These are phyloP conservation scores for Intellagama lesueurii DNA, from an alignment of 2,797 vertebrate species.

Conservation along the genomic window DNA sequence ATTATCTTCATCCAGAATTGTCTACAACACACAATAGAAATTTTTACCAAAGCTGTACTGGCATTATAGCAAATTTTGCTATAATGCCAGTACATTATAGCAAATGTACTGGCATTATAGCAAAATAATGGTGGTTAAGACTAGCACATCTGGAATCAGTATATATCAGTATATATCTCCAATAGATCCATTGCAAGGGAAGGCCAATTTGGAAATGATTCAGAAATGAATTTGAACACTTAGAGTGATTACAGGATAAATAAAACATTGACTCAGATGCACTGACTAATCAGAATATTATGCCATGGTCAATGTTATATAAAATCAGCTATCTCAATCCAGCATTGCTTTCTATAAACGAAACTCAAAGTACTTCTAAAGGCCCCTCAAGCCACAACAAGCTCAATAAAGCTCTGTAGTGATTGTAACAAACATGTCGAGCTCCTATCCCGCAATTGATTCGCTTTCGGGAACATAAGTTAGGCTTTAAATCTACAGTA, in stretches of 20 bases:
- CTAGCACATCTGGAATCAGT: no score
- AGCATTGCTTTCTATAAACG: slow-evolving; percentile 41
- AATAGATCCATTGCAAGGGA: background rate
- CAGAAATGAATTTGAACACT: slow-evolving; percentile 1
- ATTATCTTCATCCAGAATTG: no score
- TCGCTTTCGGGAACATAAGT: slow-evolving; percentile 65
- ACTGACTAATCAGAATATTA: slow-evolving; percentile 29
- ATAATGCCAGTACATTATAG: no score
- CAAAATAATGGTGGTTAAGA: no score
- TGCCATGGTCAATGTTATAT: slow-evolving; percentile 42
- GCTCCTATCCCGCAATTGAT: slow-evolving; percentile 62
- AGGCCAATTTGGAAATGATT: background rate
- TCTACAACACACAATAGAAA: no score
- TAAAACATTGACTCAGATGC: slow-evolving; percentile 8
- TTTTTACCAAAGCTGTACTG: no score
- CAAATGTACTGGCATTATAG: no score
- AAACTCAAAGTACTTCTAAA: slow-evolving; percentile 55
- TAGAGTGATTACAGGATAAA: slow-evolving; percentile 6
- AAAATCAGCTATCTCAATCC: slow-evolving; percentile 12
- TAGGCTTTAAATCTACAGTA: slow-evolving; percentile 71
- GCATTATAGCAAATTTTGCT: no score
- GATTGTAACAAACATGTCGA: slow-evolving; percentile 67
- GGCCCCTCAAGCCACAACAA: slow-evolving; percentile 60
- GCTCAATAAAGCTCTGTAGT: slow-evolving; percentile 58
- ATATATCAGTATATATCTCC: no score